phyloP scores from a whole-genome alignment of 53 echinoderm and acorn worm genomes.

The Echinometra lucunter region DNA sequence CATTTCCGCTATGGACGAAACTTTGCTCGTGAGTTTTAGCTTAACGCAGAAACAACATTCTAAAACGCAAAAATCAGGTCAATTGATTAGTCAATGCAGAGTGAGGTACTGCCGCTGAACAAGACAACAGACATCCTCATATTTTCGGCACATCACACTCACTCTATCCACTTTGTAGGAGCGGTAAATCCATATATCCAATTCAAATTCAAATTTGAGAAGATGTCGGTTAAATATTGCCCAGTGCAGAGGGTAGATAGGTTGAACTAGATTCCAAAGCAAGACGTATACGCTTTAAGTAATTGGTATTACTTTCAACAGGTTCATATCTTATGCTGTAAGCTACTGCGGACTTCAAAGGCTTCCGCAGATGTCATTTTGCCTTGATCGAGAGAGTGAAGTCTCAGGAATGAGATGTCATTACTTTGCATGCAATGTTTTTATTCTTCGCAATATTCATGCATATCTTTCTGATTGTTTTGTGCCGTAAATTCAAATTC shows the following conservation, averaged over 20 bases:
- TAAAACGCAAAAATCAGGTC: constrained; percentile 10
- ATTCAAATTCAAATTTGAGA: constrained; percentile 8
- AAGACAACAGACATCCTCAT: neutral
- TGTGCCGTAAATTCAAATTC: neutral
- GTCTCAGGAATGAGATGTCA: neutral
- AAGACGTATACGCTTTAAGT: constrained; percentile 19
- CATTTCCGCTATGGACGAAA: neutral
- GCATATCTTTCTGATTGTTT: neutral
- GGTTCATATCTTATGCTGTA: constrained; percentile 43
- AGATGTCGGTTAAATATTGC: constrained; percentile 39
- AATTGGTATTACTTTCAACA: constrained; percentile 48
- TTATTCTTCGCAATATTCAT: neutral
- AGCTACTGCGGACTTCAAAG: constrained; percentile 19
- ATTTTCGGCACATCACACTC: constrained; percentile 27
- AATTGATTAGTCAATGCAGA: neutral
- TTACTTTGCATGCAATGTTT: neutral
- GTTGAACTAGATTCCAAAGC: constrained; percentile 4
- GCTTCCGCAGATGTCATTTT: neutral
- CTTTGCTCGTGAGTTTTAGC: neutral
- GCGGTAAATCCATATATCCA: constrained; percentile 28
- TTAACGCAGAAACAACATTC: neutral
- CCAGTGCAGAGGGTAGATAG: neutral
- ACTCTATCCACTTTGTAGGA: constrained; percentile 22
- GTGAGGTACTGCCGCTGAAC: neutral
- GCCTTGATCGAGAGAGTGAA: neutral